Evolutionary conservation across 2,113 vertebrate species (phyloP).

Genomic region (Potamarius usumacintae): DNA sequence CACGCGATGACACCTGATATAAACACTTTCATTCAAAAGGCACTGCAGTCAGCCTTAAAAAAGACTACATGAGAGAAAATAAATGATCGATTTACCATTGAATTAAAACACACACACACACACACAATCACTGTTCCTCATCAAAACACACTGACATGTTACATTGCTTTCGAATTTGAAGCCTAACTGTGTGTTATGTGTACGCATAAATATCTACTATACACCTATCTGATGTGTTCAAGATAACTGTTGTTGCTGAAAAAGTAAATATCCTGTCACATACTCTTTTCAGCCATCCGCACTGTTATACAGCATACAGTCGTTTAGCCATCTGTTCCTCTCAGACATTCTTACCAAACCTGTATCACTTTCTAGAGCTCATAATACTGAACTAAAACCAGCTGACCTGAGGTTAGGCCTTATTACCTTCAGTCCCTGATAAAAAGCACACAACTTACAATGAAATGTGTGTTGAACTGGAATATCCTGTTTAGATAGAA

Average conservation of each 20-base stretch:
- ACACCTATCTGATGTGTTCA: not conserved
- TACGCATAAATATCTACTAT: not conserved
- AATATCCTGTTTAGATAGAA: constrained; percentile 20
- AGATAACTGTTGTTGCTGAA: not conserved
- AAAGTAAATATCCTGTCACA: not conserved
- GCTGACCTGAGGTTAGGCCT: not conserved
- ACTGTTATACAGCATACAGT: not conserved
- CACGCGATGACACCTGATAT: not conserved
- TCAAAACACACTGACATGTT: not conserved
- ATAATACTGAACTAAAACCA: not conserved
- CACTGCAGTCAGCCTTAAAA: not conserved
- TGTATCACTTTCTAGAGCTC: not conserved
- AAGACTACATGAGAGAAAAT: not conserved
- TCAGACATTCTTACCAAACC: not conserved
- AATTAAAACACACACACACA: not conserved
- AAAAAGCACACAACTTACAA: not conserved
- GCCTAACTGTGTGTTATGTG: not conserved
- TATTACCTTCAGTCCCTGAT: not conserved
- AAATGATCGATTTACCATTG: not conserved
- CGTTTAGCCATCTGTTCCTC: not conserved
- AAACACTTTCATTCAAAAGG: not conserved
- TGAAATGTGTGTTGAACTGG: constrained; percentile 5
- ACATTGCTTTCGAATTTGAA: not conserved
- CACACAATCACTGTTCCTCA: not conserved
- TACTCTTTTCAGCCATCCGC: not conserved